Evolutionary conservation across 2,797 vertebrate species (phyloP), one percentile per base, ranked within the genome.

Genomic region (Acanthurus leucopareius): DNA sequence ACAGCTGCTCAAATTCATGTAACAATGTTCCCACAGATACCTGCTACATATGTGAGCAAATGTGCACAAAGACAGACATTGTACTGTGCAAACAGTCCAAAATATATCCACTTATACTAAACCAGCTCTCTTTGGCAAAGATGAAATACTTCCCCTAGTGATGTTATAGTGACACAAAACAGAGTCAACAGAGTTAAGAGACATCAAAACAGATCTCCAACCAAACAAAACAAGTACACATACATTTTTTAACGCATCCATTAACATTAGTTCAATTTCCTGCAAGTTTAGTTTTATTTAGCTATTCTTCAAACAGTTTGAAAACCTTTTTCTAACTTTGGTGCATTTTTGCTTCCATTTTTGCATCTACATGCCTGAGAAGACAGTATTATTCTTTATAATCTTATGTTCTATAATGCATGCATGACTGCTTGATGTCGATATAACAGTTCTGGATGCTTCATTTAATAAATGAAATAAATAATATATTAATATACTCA

Each of bases 1-100:
- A 79, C 85, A 92, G 88, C 83, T 87, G 86, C 74, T 87, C 38
- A 75, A 73, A 78, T 59, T 80, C 65, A 73, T 89, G 35, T 66
- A 73, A 52, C 47, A 75, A 77, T 77, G 83, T 90, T 85, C 69
- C 63, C 62, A 54, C 69, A 84, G 70, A 77, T 45, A 62, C 64
- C 75, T 77, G 67, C 66, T 89, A 79, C 20, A 42, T 22, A 7
- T 59, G 25, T 75, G 25, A 65, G 54, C 47, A 25, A 59, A 62
- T 45, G 56, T 42, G 28, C 59, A 58, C 15, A 59, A 38, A 28
- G 25, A 60, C 40, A 58, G 56, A 63, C 4, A 13, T 20, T 54
- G 20, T 54, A 42, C 40, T 42, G 22, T 16, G 20, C 69, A 61
- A 54, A 64, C 28, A 49, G 53, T 77, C 42, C 44, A 16, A 64